These are phyloP conservation scores for Drosophila hamatofila DNA, from an alignment of 2,888 invertebrate species.

Conservation along the genomic window DNA sequence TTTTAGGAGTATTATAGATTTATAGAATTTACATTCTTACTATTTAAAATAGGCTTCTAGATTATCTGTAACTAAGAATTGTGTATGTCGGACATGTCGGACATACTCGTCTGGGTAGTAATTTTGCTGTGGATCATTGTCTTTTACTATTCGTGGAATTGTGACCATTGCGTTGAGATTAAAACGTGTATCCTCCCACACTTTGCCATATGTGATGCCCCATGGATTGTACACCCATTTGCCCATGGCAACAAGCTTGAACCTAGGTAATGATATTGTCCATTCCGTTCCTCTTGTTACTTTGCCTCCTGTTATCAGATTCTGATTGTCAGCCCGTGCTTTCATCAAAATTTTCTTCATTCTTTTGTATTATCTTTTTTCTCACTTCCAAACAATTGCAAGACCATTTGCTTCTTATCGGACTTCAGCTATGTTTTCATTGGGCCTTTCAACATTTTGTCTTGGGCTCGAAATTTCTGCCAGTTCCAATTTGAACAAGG, in stretches of 20 bases:
- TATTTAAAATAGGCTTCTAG: not conserved
- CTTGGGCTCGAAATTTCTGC: not conserved
- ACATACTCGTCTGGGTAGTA: constrained; percentile 29
- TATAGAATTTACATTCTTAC: too few species aligned
- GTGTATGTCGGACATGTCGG: not conserved
- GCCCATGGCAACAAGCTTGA: constrained; percentile 15
- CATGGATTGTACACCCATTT: constrained; percentile 47
- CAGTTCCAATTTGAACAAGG: not conserved
- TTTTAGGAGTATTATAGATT: constrained; percentile 3
- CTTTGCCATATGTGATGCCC: constrained; percentile 38
- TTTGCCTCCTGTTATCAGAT: not conserved
- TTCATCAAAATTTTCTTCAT: too few species aligned
- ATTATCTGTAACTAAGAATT: not conserved
- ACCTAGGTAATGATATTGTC: constrained; percentile 37
- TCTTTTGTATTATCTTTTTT: not conserved
- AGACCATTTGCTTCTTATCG: not conserved
- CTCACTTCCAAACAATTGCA: not conserved
- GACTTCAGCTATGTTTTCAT: not conserved
- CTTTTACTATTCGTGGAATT: not conserved
- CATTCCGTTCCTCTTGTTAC: constrained; percentile 1
- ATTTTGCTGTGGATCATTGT: fast-evolving
- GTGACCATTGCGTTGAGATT: not conserved
- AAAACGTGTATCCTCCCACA: constrained; percentile 39
- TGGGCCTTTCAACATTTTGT: not conserved
- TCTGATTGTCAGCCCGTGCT: too few species aligned